Evolutionary conservation across 2,797 vertebrate species (phyloP).

Genomic region (Pterois miles): DNA sequence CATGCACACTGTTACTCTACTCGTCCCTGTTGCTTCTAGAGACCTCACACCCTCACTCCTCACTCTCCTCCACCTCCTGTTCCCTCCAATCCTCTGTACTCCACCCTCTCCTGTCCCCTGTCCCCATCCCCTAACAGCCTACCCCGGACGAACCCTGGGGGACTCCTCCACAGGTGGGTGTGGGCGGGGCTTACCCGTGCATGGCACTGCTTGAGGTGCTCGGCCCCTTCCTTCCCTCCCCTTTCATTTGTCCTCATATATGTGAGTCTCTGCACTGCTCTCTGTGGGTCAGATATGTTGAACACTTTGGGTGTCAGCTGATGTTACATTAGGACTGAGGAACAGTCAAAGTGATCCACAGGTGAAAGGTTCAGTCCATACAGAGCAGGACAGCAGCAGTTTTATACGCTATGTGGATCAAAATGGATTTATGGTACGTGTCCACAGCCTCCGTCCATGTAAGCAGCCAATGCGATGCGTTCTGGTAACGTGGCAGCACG

Average conservation of each 20-base stretch:
- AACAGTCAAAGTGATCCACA: constrained; percentile 28
- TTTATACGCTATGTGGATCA: neutral
- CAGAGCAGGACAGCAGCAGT: constrained; percentile 10
- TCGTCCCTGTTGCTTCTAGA: constrained; percentile 55
- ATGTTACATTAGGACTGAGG: neutral
- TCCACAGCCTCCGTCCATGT: too few relatives aligned
- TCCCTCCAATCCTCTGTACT: constrained; percentile 67
- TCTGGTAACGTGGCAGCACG: too few relatives aligned
- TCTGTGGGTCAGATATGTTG: constrained; percentile 16
- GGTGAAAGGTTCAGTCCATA: constrained; percentile 5
- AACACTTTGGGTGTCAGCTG: constrained; percentile 4
- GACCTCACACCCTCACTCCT: constrained; percentile 63
- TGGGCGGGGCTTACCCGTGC: constrained; percentile 76
- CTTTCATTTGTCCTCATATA: constrained; percentile 45
- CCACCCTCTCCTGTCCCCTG: constrained; percentile 48
- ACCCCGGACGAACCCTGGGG: constrained; percentile 92
- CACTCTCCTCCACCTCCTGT: constrained; percentile 72
- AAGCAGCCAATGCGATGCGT: too few relatives aligned
- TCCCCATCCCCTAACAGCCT: constrained; percentile 90
- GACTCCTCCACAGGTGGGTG: constrained; percentile 94
- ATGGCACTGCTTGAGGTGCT: constrained; percentile 84
- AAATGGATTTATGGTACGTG: neutral
- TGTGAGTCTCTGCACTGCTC: constrained; percentile 10
- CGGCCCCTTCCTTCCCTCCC: constrained; percentile 49
- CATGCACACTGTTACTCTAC: constrained; percentile 50